A percentile compares a stretch with the other conserved stretches of the same genome.
Evolutionary conservation across 2,888 invertebrate species (phyloP).

Genomic region (Lithodes maja): DNA sequence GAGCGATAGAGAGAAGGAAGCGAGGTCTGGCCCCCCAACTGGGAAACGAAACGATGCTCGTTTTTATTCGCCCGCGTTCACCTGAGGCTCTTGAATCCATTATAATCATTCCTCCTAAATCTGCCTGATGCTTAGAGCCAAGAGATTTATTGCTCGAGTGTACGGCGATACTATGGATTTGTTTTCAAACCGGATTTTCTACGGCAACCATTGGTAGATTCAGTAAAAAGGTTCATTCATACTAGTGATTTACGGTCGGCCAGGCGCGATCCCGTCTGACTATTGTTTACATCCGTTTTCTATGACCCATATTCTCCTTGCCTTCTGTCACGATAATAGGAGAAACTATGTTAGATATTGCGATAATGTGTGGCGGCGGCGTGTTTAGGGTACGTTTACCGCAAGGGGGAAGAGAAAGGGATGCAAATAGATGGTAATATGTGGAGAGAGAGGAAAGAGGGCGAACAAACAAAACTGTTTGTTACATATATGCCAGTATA

Average conservation of each 20-base stretch:
- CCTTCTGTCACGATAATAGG: background rate
- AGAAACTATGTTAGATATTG: background rate
- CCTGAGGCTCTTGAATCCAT: background rate
- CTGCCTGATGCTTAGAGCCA: background rate
- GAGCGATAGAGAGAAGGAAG: background rate
- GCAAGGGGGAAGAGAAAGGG: background rate
- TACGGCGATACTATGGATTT: background rate
- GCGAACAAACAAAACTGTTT: background rate
- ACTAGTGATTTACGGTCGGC: background rate
- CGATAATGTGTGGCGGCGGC: background rate
- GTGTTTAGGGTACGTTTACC: background rate
- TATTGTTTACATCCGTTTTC: background rate
- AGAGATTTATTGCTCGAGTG: background rate
- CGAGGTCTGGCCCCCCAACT: background rate
- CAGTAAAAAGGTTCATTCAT: background rate
- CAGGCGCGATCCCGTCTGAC: background rate
- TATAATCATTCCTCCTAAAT: background rate
- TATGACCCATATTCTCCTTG: background rate
- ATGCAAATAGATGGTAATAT: background rate
- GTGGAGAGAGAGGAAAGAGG: background rate
- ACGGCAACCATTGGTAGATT: background rate
- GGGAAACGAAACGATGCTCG: background rate
- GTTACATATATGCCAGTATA: no score
- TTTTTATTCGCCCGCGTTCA: background rate
- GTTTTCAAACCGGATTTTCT: background rate